Evolutionary conservation across 2,797 vertebrate species (phyloP).

Genomic region (Spondyliosoma cantharus): DNA sequence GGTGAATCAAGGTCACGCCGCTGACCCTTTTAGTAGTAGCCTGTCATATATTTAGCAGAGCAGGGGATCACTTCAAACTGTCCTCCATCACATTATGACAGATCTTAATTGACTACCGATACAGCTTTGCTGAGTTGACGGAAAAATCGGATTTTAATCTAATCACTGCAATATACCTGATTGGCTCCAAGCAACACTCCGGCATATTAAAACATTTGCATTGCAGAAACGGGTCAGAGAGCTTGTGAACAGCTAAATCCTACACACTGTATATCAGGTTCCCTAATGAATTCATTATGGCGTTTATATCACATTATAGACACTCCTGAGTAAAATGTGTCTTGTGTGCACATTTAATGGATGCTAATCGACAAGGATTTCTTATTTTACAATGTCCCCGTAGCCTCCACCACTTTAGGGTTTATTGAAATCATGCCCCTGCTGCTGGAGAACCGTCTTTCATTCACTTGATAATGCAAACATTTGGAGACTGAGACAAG

Average conservation of each 20-base stretch:
- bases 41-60: constrained; percentile 81
- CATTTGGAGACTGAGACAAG: constrained; percentile 48
- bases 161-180: constrained; percentile 82
- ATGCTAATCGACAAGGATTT: constrained; percentile 46
- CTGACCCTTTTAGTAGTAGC: constrained; percentile 85
- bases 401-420: constrained; percentile 27
- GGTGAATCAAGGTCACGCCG: constrained; percentile 80
- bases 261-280: constrained; percentile 52
- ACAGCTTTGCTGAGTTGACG: constrained; percentile 81
- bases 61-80: constrained; percentile 83
- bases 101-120: constrained; percentile 85
- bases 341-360: constrained; percentile 38
- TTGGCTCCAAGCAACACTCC: constrained; percentile 78
- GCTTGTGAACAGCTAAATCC: constrained; percentile 56
- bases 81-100: constrained; percentile 85
- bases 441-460: constrained; percentile 28
- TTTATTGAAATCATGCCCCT: constrained; percentile 45
- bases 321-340: constrained; percentile 37
- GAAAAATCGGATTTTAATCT: constrained; percentile 83
- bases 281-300: constrained; percentile 55
- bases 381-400: constrained; percentile 31
- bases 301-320: constrained; percentile 60
- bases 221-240: constrained; percentile 65
- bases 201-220: constrained; percentile 82
- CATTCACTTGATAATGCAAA: constrained; percentile 49